Evolutionary conservation across 2,888 invertebrate genomes (phyloP).

Genomic region (Cremastinae sp.): DNA sequence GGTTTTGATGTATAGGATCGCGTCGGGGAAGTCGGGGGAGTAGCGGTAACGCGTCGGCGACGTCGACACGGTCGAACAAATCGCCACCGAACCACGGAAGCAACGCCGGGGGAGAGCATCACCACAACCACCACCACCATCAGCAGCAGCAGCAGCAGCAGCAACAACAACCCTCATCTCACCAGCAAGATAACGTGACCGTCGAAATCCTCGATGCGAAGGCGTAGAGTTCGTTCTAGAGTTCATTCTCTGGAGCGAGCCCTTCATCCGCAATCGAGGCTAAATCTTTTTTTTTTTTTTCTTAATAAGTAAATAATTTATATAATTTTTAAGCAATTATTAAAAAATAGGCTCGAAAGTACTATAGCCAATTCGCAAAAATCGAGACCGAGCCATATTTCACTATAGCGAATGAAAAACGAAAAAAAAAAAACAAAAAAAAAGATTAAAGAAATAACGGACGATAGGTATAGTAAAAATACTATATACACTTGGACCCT

Average conservation of each 20-base stretch:
- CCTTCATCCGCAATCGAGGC: conserved; percentile 61
- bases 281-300: no score
- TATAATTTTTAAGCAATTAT: conserved; percentile 12
- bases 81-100: conserved; percentile 72
- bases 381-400: conserved; percentile 14
- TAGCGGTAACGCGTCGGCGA: conserved; percentile 88
- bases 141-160: background rate
- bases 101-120: conserved; percentile 70
- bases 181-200: conserved; percentile 85
- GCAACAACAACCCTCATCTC: background rate
- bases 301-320: conserved; percentile 16
- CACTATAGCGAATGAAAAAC: no score
- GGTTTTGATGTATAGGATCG: conserved; percentile 82
- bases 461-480: no score
- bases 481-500: no score
- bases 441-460: no score
- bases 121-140: conserved; percentile 58
- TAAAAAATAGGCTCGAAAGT: background rate
- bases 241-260: conserved; percentile 59
- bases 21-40: conserved; percentile 89
- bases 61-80: conserved; percentile 82
- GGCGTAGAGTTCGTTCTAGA: conserved; percentile 80
- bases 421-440: no score
- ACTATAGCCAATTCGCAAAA: background rate
- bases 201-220: conserved; percentile 89